Conservation (phyloP, 2,113 vertebrate genomes). For the Sakesphorus luctuosus region DNA sequence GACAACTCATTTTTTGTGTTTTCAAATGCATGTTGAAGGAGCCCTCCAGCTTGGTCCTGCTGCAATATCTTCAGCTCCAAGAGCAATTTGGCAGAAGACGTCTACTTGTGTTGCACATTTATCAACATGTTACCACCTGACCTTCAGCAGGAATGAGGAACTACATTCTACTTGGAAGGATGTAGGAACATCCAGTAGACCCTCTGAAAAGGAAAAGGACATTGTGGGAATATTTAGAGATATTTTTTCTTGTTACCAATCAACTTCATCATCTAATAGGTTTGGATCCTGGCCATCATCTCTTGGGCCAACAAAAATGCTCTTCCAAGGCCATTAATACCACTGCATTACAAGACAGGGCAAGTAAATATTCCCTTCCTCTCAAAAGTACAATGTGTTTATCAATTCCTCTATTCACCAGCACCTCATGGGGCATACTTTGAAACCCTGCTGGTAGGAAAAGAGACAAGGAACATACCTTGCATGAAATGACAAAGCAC, state of each 20-base stretch:
- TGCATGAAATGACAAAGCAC: slow-evolving; percentile 46
- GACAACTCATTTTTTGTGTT: background rate
- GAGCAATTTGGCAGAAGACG: background rate
- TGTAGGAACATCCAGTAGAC: background rate
- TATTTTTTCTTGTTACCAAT: background rate
- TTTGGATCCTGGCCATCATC: background rate
- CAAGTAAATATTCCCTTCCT: background rate
- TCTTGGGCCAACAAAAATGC: background rate
- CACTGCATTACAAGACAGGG: background rate
- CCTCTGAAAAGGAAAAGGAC: background rate
- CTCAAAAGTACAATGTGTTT: background rate
- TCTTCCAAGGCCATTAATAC: background rate
- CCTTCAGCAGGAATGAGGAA: background rate
- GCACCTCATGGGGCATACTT: slow-evolving; percentile 23
- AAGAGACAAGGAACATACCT: slow-evolving; percentile 20
- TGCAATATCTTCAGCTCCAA: background rate
- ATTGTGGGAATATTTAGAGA: background rate
- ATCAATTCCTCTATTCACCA: slow-evolving; percentile 7
- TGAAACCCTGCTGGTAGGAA: slow-evolving; percentile 18
- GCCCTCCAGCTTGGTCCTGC: background rate
- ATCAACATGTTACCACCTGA: background rate
- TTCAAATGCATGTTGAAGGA: background rate
- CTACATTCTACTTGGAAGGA: background rate
- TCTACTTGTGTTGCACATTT: background rate
- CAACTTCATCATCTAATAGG: background rate